phyloP scores from a whole-genome alignment of 2,113 vertebrate genomes.

The Saguinus imperator region DNA sequence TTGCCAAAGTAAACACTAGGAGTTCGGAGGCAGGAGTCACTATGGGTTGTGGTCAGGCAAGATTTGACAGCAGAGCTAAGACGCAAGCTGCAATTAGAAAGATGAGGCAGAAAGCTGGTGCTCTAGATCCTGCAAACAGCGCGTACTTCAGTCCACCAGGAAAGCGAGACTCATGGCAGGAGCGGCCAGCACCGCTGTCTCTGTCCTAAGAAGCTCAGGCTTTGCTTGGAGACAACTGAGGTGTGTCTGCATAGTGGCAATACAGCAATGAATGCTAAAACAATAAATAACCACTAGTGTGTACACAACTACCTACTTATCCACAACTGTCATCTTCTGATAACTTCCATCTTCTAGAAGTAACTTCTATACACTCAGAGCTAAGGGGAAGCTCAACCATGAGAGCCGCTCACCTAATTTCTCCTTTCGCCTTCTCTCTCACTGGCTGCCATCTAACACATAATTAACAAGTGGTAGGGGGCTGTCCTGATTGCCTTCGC shows the following conservation, averaged over 20 bases:
- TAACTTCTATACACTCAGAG: neutral
- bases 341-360: neutral
- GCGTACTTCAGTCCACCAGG: neutral
- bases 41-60: neutral
- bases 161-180: neutral
- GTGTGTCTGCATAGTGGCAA: neutral
- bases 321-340: neutral
- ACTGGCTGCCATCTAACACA: neutral
- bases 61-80: neutral
- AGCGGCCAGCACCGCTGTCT: neutral
- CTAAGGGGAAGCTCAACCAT: neutral
- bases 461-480: neutral
- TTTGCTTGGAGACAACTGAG: neutral
- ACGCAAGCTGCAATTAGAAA: neutral
- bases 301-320: neutral
- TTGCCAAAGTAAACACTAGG: neutral
- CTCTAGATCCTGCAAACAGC: neutral
- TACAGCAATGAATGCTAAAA: neutral
- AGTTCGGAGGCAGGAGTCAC: neutral
- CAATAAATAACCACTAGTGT: neutral
- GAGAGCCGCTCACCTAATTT: neutral
- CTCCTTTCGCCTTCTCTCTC: neutral
- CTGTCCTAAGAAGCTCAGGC: neutral
- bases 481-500: neutral
- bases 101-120: neutral